Base-by-base conservation (phyloP, 1,140 invertebrate genomes). In the Aricia agestis region DNA sequence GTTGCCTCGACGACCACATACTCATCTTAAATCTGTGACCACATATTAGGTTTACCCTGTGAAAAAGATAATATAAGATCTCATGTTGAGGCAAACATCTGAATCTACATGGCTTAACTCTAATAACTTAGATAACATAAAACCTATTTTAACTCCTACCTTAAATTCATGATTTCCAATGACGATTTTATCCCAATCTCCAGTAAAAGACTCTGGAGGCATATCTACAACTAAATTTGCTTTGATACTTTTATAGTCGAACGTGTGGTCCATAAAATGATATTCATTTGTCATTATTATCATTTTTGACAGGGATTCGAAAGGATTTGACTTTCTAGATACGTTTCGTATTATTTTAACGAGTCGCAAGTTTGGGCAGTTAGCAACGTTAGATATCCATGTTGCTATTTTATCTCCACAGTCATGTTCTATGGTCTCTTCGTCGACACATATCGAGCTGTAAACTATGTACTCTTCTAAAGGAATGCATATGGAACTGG, bases 401-500 rank as follows among this genome's bases (percentile, higher is more conserved):
- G 59, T 61, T 10, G 68, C 59, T 63, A 69, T 61, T 63, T 63
- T 18, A 19, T 69, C 58, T 42, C 68, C 68, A 45, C 68, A 69
- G 18, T 69, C 68, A 17, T 63, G 61, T 25, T 61, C 58, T 61
- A 45, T 41, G 19, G 10, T 61, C 7, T 36, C 58, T 1, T 25
- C 7, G 59, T 42, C 36, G 18, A 18, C 41, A 65, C 25, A 11
- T 11, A 25, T 18, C 17, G 19, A 18, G 18, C 19, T 42, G n/a
- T 59, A 61, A 41, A 61, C 58, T 45, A 61, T 63, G 36, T 59
- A 36, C 13, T 17, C 19, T 6, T 69, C 58, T 18, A 69, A n/a
- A 42, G 68, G 68, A 18, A 69, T 15, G 11, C 31, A 15, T n/a
- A 41, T 63, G 19, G 68, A 69, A 19, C 18, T 18, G 11, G 36